These are phyloP conservation scores for Nesoenas mayeri DNA, from an alignment of 2,113 vertebrate species.

Conservation along the genomic window DNA sequence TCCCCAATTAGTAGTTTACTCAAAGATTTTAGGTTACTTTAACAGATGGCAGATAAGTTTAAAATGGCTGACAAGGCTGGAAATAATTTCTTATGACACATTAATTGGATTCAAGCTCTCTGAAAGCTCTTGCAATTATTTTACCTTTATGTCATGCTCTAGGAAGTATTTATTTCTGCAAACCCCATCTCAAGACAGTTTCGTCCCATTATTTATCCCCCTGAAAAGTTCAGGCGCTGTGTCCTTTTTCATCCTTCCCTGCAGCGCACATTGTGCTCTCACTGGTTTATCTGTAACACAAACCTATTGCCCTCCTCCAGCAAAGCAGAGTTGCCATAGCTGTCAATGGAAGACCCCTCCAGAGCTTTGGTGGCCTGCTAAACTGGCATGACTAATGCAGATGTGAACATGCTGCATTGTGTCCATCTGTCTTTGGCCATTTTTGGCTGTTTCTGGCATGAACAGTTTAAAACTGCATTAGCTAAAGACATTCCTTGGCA, in stretches of 20 bases:
- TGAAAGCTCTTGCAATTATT: conserved; percentile 32
- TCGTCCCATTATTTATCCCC: conserved; percentile 28
- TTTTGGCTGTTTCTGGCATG: not conserved
- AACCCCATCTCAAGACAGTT: conserved; percentile 2
- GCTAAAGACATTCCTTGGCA: not conserved
- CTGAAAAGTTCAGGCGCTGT: conserved; percentile 24
- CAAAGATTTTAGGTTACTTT: conserved; percentile 12
- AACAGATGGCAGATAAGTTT: conserved; percentile 45
- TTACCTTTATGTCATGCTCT: conserved; percentile 29
- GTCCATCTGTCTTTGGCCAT: not conserved
- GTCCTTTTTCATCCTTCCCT: not conserved
- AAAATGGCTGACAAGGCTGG: conserved; percentile 36
- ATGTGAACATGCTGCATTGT: not conserved
- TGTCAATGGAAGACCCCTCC: not conserved
- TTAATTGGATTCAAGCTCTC: conserved; percentile 39
- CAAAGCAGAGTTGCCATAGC: not conserved
- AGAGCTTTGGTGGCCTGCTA: not conserved
- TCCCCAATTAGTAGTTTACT: not conserved
- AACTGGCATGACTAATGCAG: not conserved
- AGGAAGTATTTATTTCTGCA: conserved; percentile 39
- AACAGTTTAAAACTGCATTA: not conserved
- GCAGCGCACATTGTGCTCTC: not conserved
- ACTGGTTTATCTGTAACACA: not conserved
- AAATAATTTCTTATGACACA: conserved; percentile 40
- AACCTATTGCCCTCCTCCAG: not conserved